phyloP scores from a whole-genome alignment of 2,888 invertebrate species.

The Neoscelio sp. region DNA sequence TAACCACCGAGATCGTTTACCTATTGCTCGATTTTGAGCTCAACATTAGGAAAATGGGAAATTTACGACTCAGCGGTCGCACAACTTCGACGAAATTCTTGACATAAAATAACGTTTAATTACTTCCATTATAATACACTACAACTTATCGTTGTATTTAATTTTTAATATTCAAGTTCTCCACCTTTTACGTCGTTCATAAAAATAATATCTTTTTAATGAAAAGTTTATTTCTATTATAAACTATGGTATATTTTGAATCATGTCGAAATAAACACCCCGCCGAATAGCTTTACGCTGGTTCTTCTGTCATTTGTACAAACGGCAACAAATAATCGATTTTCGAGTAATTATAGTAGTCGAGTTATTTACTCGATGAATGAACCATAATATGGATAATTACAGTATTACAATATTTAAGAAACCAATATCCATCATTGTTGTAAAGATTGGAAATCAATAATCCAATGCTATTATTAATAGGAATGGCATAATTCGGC shows the following conservation, averaged over 20 bases:
- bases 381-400: not conserved
- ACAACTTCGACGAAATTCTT: constrained; percentile 2
- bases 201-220: too few relatives aligned
- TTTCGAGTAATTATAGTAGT: not conserved
- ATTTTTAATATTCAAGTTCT: too few relatives aligned
- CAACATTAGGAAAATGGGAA: constrained; percentile 10
- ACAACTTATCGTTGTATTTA: constrained; percentile 28
- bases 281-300: too few relatives aligned
- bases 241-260: too few relatives aligned
- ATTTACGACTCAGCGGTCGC: constrained; percentile 7
- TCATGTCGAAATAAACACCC: too few relatives aligned
- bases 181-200: too few relatives aligned
- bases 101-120: constrained; percentile 22
- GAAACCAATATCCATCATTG: not conserved
- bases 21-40: constrained; percentile 39
- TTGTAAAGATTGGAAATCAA: not conserved
- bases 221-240: too few relatives aligned
- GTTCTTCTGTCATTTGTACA: not conserved
- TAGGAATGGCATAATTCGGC: not conserved
- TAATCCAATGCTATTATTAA: not conserved
- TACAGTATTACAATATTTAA: not conserved
- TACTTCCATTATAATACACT: constrained; percentile 12
- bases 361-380: not conserved
- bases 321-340: not conserved
- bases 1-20: constrained; percentile 26